Base-by-base conservation (phyloP, 2,888 invertebrate species). In the Syritta pipiens region DNA sequence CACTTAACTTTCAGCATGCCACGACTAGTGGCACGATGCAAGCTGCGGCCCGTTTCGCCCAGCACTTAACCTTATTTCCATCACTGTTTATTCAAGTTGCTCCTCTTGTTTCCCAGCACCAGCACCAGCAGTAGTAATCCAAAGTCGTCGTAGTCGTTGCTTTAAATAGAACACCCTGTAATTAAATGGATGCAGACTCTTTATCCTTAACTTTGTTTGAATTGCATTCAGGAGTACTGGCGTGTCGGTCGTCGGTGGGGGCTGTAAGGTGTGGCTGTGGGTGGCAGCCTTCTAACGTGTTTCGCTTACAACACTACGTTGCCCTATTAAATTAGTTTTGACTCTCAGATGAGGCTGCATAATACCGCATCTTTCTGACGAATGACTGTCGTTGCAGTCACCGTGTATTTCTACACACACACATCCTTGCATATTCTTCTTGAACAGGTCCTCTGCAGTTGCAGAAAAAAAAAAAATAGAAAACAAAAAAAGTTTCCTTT, bases 41-140 rank as follows among this genome's bases (percentile, higher is more conserved):
- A 67, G 40, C 60, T 72, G 65, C 60, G 67, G 44, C 28, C 22
- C 9, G 48, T 20, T 65, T 60, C 32, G 46, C 12, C 60, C 65
- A 60, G 53, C 72, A 79, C 72, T 79, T 79, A 72, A 79, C 79
- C 79, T 72, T 72, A 79, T 79, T 79, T 79, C 49, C 44, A 49
- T 67, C 49, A 30, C 49, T 55, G 26, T 62, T 60, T 72, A 59
- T 57, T 69, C 20, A 62, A 72, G 72, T 79, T 72, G 44, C 72
- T 67, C 55, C 67, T 67, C 67, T 67, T 79, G 49, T 79, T 68
- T 67, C 42, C 53, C 49, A 53, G 67, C 59, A 35, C 20, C n/a
- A n/a, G n/a, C n/a, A n/a, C n/a, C n/a, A n/a, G 49, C 60, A 68
- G 35, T 48, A 63, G 62, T 69, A 65, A 63, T 60, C 40, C 59